Base-by-base conservation (phyloP, 2,797 vertebrate genomes). In the Takifugu ocellatus region DNA sequence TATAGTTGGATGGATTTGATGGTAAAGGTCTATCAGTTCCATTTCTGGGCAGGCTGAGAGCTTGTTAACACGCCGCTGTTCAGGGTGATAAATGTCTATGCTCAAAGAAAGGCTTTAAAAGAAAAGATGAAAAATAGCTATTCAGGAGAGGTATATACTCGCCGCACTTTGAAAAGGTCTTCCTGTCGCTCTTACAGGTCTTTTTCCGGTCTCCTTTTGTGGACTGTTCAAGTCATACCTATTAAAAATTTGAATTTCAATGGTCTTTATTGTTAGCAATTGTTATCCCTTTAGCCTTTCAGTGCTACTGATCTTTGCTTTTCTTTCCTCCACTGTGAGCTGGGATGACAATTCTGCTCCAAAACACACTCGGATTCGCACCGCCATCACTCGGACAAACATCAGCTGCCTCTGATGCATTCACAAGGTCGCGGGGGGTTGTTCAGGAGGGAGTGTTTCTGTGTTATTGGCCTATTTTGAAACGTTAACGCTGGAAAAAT, bases 401-500 rank as follows among this genome's bases (percentile, higher is more conserved):
- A 21, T 21, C 21, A 21, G 21, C 21, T 21, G 21, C 21, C 21
- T 21, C 21, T 21, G 21, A 21, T 21, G 21, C 21, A 21, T 21
- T 21, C 21, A 21, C 21, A 21, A 21, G 21, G 21, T 21, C 21
- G 21, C 21, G 21, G 21, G 8, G 11, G 8, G 33, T 33, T 10
- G 2, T 33, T 33, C 33, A 33, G 3, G 33, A 8, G 33, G 33
- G 33, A 33, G 2, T 33, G 11, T 11, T 33, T 33, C 11, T 9
- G 9, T 33, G 2, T 11, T 33, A 8, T 33, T 2, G 11, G 33
- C 7, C 2, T 33, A 11, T 33, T 8, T 33, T 33, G 33, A 33
- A 10, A 33, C 33, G 8, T 33, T 33, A 33, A 33, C 33, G 11
- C 33, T 8, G 33, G 33, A 24, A 51, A 21, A 62, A 65, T 54